Evolutionary conservation across 1,140 invertebrate genomes (phyloP).

Genomic region (Matsumurasca onukii): DNA sequence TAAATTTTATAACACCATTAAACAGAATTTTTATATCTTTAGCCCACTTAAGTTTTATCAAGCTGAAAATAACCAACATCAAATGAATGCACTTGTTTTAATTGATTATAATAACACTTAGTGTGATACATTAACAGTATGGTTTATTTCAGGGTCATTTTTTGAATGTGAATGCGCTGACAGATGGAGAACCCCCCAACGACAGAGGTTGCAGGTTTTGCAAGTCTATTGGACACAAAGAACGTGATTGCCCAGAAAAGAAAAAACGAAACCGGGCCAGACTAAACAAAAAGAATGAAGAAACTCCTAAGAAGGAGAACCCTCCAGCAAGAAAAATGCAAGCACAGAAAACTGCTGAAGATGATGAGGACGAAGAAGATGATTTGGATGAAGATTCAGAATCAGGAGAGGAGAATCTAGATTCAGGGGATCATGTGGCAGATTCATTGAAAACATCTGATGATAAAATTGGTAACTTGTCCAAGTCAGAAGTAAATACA

Average conservation of each 20-base stretch:
- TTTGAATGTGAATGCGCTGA: conserved; percentile 46
- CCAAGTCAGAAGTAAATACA: background rate
- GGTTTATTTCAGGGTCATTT: conserved; percentile 51
- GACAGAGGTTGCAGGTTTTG: conserved; percentile 59
- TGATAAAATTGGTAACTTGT: background rate
- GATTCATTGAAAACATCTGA: background rate
- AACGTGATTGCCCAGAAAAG: conserved; percentile 52
- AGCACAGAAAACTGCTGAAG: background rate
- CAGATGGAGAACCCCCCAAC: conserved; percentile 54
- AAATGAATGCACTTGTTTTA: too few species aligned
- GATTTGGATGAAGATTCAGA: background rate
- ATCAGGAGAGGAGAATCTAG: background rate
- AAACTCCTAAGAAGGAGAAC: background rate
- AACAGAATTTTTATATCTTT: too few species aligned
- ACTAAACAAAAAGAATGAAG: background rate
- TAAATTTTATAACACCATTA: too few species aligned
- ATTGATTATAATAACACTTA: too few species aligned
- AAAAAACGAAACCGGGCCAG: background rate
- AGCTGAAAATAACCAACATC: too few species aligned
- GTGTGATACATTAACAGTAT: too few species aligned
- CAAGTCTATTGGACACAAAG: conserved; percentile 60
- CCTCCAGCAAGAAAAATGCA: too few species aligned
- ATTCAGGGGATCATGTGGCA: background rate
- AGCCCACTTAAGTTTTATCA: too few species aligned
- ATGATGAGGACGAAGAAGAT: background rate